phyloP scores from a whole-genome alignment of 2,113 vertebrate species.

The Pygathrix nemaeus region DNA sequence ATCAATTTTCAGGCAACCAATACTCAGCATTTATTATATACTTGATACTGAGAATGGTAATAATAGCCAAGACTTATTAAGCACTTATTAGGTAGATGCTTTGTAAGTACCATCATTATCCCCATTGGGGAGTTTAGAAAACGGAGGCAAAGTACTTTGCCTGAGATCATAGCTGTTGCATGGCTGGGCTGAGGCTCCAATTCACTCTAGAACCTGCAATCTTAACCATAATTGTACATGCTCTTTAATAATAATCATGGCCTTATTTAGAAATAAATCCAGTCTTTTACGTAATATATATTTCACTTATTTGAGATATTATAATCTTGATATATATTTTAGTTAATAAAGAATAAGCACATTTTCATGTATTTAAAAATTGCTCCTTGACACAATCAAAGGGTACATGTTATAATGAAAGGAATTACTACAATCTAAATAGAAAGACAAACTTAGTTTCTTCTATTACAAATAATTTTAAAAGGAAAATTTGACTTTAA shows the following conservation, averaged over 20 bases:
- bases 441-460: not conserved
- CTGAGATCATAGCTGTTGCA: not conserved
- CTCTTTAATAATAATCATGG: not conserved
- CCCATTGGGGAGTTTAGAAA: not conserved
- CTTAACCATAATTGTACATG: not conserved
- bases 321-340: not conserved
- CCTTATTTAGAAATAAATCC: not conserved
- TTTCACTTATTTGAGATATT: not conserved
- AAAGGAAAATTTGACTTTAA: not conserved
- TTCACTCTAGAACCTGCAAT: not conserved
- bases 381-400: not conserved
- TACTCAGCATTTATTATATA: not conserved
- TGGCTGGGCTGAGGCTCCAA: not conserved
- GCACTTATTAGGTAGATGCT: not conserved
- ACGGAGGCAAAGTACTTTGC: not conserved
- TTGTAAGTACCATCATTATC: not conserved
- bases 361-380: not conserved
- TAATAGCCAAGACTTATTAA: not conserved
- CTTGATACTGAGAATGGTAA: not conserved
- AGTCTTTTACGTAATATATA: not conserved
- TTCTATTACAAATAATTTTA: not conserved
- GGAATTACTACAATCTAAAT: not conserved
- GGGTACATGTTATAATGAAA: not conserved
- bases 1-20: not conserved
- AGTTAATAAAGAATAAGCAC: not conserved